phyloP scores from a whole-genome alignment of 2,888 invertebrate genomes.

The Ceriagrion tenellum region DNA sequence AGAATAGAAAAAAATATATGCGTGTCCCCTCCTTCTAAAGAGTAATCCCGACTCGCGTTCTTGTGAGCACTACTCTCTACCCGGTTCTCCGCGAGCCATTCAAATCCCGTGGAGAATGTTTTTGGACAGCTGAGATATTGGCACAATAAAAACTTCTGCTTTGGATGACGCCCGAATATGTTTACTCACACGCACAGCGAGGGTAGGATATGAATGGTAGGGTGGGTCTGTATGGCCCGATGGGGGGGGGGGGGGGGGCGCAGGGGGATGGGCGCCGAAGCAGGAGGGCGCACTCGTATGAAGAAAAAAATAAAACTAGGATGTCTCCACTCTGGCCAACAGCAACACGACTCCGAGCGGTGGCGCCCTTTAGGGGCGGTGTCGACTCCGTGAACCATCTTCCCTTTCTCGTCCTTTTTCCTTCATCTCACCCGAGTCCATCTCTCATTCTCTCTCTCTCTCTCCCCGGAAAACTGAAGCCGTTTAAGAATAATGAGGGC shows the following conservation, averaged over 20 bases:
- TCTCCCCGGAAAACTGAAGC: neutral
- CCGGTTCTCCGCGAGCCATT: conserved; percentile 6
- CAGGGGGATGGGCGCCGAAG: neutral
- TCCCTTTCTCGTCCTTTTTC: neutral
- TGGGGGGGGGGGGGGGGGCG: neutral
- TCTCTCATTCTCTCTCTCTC: neutral
- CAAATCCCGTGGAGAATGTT: conserved; percentile 42
- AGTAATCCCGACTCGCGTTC: neutral
- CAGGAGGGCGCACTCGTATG: neutral
- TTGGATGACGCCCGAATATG: conserved; percentile 38
- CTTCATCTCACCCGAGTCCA: neutral
- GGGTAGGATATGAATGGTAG: conserved; percentile 35
- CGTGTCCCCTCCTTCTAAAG: neutral
- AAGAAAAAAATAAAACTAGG: neutral
- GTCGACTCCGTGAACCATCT: neutral
- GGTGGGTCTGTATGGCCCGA: neutral
- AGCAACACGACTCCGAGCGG: neutral
- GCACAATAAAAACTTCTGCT: conserved; percentile 54
- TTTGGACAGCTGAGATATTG: conserved; percentile 53
- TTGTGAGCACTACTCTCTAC: neutral
- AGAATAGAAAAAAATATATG: neutral
- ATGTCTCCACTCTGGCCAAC: neutral
- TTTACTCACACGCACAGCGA: neutral
- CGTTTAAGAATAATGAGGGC: neutral
- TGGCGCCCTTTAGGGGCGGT: neutral